Percentiles rank a stretch among this genome's conserved stretches.
These are phyloP conservation scores for Cacatua alba DNA, from an alignment of 2,113 vertebrate species.

Conservation along the genomic window DNA sequence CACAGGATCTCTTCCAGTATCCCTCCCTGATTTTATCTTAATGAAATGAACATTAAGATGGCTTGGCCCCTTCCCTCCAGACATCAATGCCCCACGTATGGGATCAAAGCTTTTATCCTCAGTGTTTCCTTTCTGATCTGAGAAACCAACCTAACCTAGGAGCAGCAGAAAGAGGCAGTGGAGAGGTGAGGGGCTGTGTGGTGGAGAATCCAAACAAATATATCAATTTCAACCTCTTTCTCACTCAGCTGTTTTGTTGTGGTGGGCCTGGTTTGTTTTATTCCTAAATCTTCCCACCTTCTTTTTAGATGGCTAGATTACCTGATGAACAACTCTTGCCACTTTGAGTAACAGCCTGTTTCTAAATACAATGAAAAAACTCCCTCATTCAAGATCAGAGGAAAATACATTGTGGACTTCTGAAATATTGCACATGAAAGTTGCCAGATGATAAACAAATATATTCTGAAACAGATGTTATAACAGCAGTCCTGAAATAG, in stretches of 20 bases:
- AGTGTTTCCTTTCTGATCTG: background rate
- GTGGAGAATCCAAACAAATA: background rate
- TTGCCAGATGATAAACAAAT: background rate
- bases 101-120: background rate
- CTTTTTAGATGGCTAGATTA: background rate
- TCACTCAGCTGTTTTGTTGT: background rate
- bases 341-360: background rate
- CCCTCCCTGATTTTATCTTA: background rate
- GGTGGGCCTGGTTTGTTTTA: background rate
- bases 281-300: background rate
- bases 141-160: background rate
- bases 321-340: background rate
- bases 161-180: background rate
- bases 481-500: background rate
- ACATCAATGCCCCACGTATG: background rate
- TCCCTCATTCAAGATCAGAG: background rate
- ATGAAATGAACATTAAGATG: background rate
- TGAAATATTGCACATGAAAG: fast-evolving
- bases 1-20: background rate
- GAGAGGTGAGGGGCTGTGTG: background rate
- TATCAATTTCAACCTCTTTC: background rate
- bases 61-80: background rate
- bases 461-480: background rate
- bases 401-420: background rate
- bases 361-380: background rate